Evolutionary conservation across 1,140 invertebrate genomes (phyloP).

Genomic region (Psilanteris sp.): DNA sequence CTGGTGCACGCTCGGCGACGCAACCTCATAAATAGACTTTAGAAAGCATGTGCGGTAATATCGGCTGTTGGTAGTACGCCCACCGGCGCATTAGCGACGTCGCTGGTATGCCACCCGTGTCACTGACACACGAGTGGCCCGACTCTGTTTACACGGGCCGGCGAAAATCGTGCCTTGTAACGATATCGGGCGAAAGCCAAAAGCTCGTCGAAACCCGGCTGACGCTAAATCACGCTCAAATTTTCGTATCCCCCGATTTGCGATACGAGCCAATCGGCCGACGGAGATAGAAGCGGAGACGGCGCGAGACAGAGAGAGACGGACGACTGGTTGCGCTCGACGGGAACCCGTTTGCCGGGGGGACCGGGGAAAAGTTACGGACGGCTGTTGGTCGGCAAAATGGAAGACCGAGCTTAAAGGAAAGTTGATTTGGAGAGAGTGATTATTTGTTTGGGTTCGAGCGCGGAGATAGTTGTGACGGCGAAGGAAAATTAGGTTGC

Average conservation of each 20-base stretch:
- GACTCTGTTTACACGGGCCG: conserved; percentile 30
- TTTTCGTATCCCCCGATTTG: conserved; percentile 21
- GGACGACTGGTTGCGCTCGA: not conserved
- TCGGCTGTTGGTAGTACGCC: conserved; percentile 48
- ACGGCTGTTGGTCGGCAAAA: conserved; percentile 16
- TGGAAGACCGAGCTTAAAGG: conserved; percentile 42
- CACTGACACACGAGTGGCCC: conserved; percentile 1
- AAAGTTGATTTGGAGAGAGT: conserved; percentile 60
- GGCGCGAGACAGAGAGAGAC: not conserved
- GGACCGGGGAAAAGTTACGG: conserved; percentile 36
- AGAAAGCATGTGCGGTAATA: conserved; percentile 60
- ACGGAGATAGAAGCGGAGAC: not conserved
- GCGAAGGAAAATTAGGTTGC: conserved; percentile 41
- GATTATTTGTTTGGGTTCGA: conserved; percentile 56
- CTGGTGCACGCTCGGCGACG: conserved; percentile 42
- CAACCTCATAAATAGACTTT: conserved; percentile 57
- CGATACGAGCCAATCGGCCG: not conserved
- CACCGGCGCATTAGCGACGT: conserved; percentile 27
- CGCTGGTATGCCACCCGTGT: conserved; percentile 20
- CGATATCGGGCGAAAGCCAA: conserved; percentile 27
- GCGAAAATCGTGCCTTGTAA: conserved; percentile 33
- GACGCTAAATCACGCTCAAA: conserved; percentile 11
- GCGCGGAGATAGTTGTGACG: conserved; percentile 26
- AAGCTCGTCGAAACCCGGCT: conserved; percentile 1
- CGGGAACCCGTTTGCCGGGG: conserved; percentile 18